Base-by-base conservation (phyloP, 2,888 invertebrate genomes). In the Byasa hedistus region DNA sequence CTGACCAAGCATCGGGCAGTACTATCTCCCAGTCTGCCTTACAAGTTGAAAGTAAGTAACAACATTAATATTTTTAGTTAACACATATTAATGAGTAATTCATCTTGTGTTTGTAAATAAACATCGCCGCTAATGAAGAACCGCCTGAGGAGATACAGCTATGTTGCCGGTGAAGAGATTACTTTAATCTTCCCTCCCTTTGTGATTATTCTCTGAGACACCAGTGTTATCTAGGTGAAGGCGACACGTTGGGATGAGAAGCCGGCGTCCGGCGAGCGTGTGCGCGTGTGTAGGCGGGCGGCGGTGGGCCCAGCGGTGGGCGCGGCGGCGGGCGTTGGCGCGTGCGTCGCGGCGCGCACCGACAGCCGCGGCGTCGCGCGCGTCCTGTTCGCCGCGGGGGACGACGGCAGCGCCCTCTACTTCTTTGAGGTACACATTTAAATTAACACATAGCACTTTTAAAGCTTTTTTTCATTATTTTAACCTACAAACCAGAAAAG, bases 1-100 rank as follows among this genome's bases (percentile, higher is more conserved):
- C 79, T 92, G 4, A 87, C 92, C 0, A 93, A 93, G 56, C 92
- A 93, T 15, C 86, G 92, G 10, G 88, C 92, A 17, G 93, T 94
- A 66, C 94, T 95, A 73, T 94, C 95, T 64, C 94, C 95, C 0
- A 95, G 94, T n/a, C 83, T 96, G 22, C 95, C 96, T 0, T 95
- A 94, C 73, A 93, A 93, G 72, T 92, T 95, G 61, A 94, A 94
- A 87, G 93, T 95, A 76, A 56, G 39, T 3, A 12, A 39, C 1
- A 39, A 39, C 12, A 2, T 39, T 39, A 39, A 39, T 21, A 51
- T 51, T 51, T 51, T 51, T 51, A 21, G 21, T 15, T 17, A 44
- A 3, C 2, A 12, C 44, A 19, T 3, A 44, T 27, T 5, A 15
- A 15, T 0, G 39, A 39, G 12, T 12, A 39, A 12, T 10, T 10